Percentiles rank a stretch among this genome's conserved stretches.
phyloP scores from a whole-genome alignment of 2,797 vertebrate genomes.

The Cyprinella venusta region DNA sequence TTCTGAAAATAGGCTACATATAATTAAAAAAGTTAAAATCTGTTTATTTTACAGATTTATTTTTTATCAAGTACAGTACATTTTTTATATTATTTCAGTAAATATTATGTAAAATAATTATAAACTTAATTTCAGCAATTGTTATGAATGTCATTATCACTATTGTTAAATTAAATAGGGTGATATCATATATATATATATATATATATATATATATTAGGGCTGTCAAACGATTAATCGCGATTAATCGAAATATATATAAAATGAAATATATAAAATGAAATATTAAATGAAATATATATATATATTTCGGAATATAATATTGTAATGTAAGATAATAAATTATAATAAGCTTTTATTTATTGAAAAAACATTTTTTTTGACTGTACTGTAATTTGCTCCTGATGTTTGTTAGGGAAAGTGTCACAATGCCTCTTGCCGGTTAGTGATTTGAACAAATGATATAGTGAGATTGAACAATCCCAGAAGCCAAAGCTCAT shows the following conservation, averaged over 20 bases:
- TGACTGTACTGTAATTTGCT: not conserved
- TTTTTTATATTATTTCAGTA: not conserved
- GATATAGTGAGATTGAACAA: not conserved
- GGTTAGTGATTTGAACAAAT: not conserved
- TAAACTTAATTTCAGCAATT: not conserved
- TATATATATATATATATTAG: too few relatives aligned
- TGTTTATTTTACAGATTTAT: not conserved
- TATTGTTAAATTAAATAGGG: not conserved
- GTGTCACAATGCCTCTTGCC: not conserved
- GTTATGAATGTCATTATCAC: not conserved
- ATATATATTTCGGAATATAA: not conserved
- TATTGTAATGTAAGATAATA: not conserved
- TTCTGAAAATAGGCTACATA: not conserved
- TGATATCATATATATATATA: not conserved
- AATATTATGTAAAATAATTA: not conserved
- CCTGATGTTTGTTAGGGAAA: not conserved
- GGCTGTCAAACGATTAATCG: too few relatives aligned
- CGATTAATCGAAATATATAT: too few relatives aligned
- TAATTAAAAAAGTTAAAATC: not conserved
- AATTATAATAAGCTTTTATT: not conserved
- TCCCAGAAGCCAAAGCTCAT: not conserved
- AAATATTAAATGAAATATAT: too few relatives aligned
- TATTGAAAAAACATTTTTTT: not conserved
- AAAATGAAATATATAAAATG: too few relatives aligned
- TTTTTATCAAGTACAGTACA: not conserved